Base-by-base conservation (phyloP, 1,140 invertebrate species). In the Hypsibius dujardini region DNA sequence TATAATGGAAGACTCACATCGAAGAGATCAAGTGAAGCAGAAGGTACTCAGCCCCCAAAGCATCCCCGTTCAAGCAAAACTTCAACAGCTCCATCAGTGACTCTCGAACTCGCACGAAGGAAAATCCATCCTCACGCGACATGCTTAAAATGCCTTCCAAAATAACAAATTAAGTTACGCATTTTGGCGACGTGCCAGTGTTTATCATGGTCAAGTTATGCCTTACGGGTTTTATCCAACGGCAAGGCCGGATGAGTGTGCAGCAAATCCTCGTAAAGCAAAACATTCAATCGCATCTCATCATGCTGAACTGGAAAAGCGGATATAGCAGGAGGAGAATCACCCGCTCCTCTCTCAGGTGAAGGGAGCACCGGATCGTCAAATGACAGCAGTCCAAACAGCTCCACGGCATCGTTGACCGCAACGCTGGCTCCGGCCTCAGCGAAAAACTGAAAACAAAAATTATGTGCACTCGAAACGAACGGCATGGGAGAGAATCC, bases 211-310 rank as follows among this genome's bases (percentile, higher is more conserved):
- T 28, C 28, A 28, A 28, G 28, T 28, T 28, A 28, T 28, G 28
- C 28, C 28, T 28, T 28, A 28, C 28, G 28, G 28, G 28, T 28
- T 56, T 56, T 56, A 7, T 7, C 50, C 50, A 56, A n/a, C 50
- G 50, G 50, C 7, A 56, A n/a, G 50, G 50, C 50, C n/a, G 50
- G 50, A 56, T 56, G 50, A n/a, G 50, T n/a, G n/a, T 56, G 50
- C 50, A n/a, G n/a, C 7, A 56, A n/a, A 7, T 56, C 50, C n/a
- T 56, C 50, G n/a, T 56, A 56, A 7, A 56, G 7, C 7, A 56
- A n/a, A n/a, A 56, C 50, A n/a, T n/a, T 56, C 50, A 56, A 12
- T n/a, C 50, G 7, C n/a, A 56, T 56, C 50, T 56, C 50, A 7
- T 12, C n/a, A 56, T 7, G n/a, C 50, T 56, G 7, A 28, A 28